phyloP scores from a whole-genome alignment of 2,113 vertebrate genomes.

The Leptosomus discolor region DNA sequence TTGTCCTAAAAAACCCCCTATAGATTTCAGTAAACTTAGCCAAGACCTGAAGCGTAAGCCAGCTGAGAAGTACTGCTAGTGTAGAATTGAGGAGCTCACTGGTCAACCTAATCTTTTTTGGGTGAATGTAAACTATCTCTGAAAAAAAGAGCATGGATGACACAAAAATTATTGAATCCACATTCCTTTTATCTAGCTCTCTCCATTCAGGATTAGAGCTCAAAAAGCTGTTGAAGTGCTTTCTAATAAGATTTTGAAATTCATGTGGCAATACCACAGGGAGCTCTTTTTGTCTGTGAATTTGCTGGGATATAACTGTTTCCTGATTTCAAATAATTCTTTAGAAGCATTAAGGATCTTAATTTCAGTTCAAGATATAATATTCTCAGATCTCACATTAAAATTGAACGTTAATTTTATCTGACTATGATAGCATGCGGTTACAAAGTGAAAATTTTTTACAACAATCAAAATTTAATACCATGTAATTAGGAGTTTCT shows the following conservation, averaged over 20 bases:
- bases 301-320: background rate
- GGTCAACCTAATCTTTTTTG: background rate
- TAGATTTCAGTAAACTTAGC: background rate
- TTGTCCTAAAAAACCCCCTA: background rate
- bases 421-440: background rate
- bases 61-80: background rate
- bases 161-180: background rate
- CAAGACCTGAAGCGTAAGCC: background rate
- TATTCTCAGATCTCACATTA: background rate
- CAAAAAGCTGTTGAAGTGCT: background rate
- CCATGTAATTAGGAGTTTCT: background rate
- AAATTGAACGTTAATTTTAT: background rate
- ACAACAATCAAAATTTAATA: background rate
- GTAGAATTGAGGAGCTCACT: background rate
- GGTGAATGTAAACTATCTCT: background rate
- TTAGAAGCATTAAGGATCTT: background rate
- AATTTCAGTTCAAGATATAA: background rate
- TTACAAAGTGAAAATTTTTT: background rate
- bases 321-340: background rate
- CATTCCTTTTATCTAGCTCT: background rate
- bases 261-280: background rate
- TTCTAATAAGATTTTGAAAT: conserved; percentile 21
- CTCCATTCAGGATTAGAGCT: background rate
- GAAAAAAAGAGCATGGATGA: background rate
- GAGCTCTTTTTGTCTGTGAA: background rate